Base-by-base conservation (phyloP, 2,888 invertebrate species). In the Spisula subtruncata region DNA sequence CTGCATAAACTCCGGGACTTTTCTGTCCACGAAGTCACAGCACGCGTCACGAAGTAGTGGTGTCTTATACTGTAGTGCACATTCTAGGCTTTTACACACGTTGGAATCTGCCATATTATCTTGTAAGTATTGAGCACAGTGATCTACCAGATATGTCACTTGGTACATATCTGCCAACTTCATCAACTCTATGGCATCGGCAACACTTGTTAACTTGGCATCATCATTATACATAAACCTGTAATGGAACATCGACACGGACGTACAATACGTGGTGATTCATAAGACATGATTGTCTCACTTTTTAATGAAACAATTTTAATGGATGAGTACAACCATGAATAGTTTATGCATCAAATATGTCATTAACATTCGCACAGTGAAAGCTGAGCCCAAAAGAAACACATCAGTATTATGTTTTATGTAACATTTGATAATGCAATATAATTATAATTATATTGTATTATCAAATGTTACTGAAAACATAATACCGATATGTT, bases 141-240 rank as follows among this genome's bases (percentile, higher is more conserved):
- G 79, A 0, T 66, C 20, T 1, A 87, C 56, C 0, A 87, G 87
- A 25, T 25, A 56, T 6, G 60, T 25, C 4, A 87, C 83, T 20
- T 87, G 87, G 29, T 87, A 87, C 20, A 54, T 79, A 32, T 87
- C 83, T 20, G 56, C 87, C 25, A 60, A 60, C 71, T 71, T 29
- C 25, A 71, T 14, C 25, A 71, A 32, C 12, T 71, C 71, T 71
- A 29, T 71, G 6, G 71, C 71, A 14, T 71, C 71, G 14, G 25
- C 71, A 71, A 71, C 32, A 14, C 32, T n/a, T 25, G n/a, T 14
- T 1, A 71, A 71, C 0, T 71, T 32, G 25, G 32, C 71, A 71
- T 32, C 71, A 6, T 71, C 71, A 29, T n/a, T 29, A 71, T 71
- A 71, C 71, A 71, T 12, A 71, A 29, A 71, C 71, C 71, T 71